These are phyloP conservation scores for Hyposoter didymator DNA, from an alignment of 2,888 invertebrate species.

Conservation along the genomic window DNA sequence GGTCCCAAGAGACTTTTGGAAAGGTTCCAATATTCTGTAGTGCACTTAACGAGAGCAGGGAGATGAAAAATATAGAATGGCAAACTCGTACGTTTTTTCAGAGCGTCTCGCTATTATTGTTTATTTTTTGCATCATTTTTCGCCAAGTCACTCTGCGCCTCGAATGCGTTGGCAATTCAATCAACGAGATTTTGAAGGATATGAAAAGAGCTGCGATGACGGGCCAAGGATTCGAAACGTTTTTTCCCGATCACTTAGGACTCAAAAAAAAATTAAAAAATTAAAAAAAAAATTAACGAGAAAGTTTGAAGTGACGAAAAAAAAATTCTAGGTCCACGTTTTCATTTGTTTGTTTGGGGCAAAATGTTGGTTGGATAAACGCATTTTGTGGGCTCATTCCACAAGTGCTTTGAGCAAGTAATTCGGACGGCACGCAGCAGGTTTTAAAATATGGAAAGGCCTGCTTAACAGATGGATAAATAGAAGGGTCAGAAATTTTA, in stretches of 20 bases:
- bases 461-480: not conserved
- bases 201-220: not conserved
- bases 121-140: not conserved
- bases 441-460: not conserved
- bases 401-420: not conserved
- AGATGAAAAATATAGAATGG: not conserved
- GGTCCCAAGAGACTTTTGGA: not conserved
- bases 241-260: not conserved
- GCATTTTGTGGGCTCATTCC: not conserved
- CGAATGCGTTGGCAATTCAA: not conserved
- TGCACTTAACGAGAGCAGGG: not conserved
- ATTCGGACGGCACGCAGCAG: not conserved
- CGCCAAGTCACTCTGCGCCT: not conserved
- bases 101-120: not conserved
- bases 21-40: constrained; percentile 2
- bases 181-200: not conserved
- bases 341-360: not conserved
- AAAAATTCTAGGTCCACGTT: not conserved
- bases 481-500: not conserved
- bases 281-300: not conserved
- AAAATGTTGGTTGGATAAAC: not conserved
- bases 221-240: not conserved
- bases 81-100: not conserved
- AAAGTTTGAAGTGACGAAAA: not conserved
- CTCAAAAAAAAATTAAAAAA: not conserved